A percentile compares a stretch with the other conserved stretches of the same genome.
Evolutionary conservation across 2,888 invertebrate genomes (phyloP).

Genomic region (Crocallis elinguaria): DNA sequence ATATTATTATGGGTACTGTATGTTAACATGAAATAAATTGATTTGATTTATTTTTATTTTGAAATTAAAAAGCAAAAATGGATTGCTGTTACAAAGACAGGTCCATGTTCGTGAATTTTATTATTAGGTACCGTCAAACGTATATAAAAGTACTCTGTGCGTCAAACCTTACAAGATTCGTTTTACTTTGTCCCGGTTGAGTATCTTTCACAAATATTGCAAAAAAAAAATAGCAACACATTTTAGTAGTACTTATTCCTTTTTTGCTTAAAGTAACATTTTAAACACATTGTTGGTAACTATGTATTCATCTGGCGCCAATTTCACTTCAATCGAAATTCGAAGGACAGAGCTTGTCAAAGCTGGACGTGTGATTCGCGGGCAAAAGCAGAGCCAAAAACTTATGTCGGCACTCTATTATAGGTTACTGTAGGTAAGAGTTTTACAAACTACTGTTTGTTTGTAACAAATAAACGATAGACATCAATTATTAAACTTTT

Average conservation of each 20-base stretch:
- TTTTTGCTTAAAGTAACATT: neutral
- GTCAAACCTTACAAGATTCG: constrained; percentile 6
- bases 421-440: constrained; percentile 1
- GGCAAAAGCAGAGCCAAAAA: constrained; percentile 2
- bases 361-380: constrained; percentile 8
- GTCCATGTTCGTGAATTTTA: too few species aligned
- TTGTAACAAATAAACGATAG: constrained; percentile 11
- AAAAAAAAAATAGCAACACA: constrained; percentile 2
- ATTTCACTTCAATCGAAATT: neutral
- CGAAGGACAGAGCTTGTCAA: constrained; percentile 1
- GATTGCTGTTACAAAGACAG: too few species aligned
- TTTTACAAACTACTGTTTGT: neutral
- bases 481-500: constrained; percentile 11
- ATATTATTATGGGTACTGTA: too few species aligned
- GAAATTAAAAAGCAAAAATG: too few species aligned
- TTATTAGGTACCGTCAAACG: too few species aligned
- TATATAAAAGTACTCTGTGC: too few species aligned
- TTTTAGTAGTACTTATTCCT: neutral
- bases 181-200: neutral
- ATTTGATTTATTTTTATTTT: too few species aligned
- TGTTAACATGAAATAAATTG: too few species aligned
- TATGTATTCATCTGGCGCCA: neutral
- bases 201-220: constrained; percentile 1
- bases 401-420: neutral
- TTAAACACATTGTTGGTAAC: constrained; percentile 2